phyloP scores from a whole-genome alignment of 2,888 invertebrate species.

The Lepidonotus clava region DNA sequence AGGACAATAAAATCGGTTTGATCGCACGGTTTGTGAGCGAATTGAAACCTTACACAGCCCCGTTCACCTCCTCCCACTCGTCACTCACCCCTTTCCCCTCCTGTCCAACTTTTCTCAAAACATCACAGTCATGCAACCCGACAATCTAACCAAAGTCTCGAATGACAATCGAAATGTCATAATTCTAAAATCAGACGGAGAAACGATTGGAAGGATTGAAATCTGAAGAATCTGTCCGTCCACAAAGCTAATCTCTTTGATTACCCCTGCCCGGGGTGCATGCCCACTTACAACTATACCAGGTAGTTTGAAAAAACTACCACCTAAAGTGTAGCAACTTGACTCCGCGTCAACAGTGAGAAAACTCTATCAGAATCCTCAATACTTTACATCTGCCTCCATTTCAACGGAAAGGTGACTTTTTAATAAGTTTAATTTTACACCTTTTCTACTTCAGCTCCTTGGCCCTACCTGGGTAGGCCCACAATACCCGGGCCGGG shows the following conservation, averaged over 20 bases:
- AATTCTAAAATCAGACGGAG: not conserved
- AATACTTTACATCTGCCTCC: not conserved
- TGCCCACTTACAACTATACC: too few relatives aligned
- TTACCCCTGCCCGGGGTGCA: too few relatives aligned
- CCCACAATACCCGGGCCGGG: too few relatives aligned
- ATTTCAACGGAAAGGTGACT: not conserved
- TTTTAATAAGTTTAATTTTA: slow-evolving; percentile 23
- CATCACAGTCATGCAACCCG: too few relatives aligned
- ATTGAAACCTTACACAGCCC: not conserved
- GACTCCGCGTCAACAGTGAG: too few relatives aligned
- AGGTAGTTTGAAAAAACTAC: too few relatives aligned
- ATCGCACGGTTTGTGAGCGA: not conserved
- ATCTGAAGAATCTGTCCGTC: not conserved
- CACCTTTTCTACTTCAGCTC: not conserved
- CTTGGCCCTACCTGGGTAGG: too few relatives aligned
- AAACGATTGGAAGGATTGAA: not conserved
- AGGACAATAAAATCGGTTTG: not conserved
- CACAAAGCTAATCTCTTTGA: too few relatives aligned
- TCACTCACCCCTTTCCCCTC: too few relatives aligned
- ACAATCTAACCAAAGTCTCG: not conserved
- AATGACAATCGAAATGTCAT: not conserved
- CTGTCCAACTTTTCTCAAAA: too few relatives aligned
- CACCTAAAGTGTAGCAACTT: too few relatives aligned
- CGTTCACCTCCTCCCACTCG: too few relatives aligned
- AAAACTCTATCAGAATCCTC: not conserved